Conservation (phyloP, 2,797 vertebrate species). For the Pseudochirops cupreus region DNA sequence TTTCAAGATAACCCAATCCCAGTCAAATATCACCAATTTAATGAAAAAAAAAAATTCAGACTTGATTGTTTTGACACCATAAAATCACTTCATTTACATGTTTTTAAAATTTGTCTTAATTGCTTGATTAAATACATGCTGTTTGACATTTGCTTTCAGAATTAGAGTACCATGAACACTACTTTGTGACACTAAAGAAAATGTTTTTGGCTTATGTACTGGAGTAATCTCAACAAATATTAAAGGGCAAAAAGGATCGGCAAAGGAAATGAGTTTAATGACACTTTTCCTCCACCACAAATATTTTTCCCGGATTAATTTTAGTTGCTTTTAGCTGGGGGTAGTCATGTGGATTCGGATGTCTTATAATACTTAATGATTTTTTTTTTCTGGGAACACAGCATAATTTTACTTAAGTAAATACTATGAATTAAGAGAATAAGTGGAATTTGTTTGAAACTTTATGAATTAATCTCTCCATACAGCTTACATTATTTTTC, state of each 20-base stretch:
- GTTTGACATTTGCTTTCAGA: conserved; percentile 11
- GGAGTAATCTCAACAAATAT: not conserved
- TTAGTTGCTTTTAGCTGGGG: not conserved
- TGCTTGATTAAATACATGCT: conserved; percentile 48
- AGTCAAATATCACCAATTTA: conserved; percentile 19
- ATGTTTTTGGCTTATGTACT: not conserved
- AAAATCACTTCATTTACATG: conserved; percentile 14
- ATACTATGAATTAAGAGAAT: not conserved
- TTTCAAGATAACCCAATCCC: not conserved
- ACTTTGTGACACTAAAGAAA: not conserved
- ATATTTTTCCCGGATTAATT: not conserved
- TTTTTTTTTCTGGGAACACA: not conserved
- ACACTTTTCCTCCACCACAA: not conserved
- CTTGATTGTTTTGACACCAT: conserved; percentile 10
- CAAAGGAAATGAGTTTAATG: accelerated
- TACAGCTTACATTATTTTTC: not conserved
- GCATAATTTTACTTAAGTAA: not conserved
- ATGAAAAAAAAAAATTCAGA: not conserved
- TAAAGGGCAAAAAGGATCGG: not conserved
- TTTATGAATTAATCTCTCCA: not conserved
- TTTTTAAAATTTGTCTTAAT: conserved; percentile 28
- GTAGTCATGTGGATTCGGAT: not conserved
- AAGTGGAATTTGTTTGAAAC: not conserved
- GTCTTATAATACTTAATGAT: not conserved
- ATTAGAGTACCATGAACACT: not conserved